These are phyloP conservation scores for Lophius piscatorius DNA, from an alignment of 2,113 vertebrate genomes.

Conservation along the genomic window DNA sequence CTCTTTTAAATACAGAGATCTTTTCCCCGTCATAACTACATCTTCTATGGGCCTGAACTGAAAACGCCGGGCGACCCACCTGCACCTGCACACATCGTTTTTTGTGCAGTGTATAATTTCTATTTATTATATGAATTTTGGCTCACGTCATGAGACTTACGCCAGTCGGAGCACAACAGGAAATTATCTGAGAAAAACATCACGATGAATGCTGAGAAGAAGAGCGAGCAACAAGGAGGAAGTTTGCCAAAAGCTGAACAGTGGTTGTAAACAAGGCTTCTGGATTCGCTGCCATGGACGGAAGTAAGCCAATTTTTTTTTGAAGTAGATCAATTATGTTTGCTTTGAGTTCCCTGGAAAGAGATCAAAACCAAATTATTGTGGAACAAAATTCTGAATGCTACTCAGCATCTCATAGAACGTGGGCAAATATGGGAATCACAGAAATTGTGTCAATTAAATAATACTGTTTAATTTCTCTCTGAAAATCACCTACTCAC, in stretches of 20 bases:
- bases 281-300: conserved; percentile 1
- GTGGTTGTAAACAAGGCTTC: background rate
- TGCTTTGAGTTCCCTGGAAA: conserved; percentile 27
- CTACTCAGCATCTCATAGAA: conserved; percentile 29
- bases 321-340: conserved; percentile 32
- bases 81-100: background rate
- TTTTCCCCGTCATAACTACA: background rate
- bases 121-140: background rate
- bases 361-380: conserved; percentile 35
- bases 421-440: conserved; percentile 24
- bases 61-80: background rate
- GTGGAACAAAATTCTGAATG: conserved; percentile 24
- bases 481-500: no score
- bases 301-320: conserved; percentile 20
- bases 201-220: background rate
- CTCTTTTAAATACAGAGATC: no score
- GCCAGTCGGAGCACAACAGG: no score
- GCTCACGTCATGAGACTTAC: background rate
- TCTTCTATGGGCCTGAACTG: background rate
- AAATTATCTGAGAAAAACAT: background rate
- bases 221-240: background rate
- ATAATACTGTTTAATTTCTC: no score
- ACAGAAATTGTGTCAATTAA: conserved; percentile 14
- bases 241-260: background rate
- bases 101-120: conserved; percentile 4